A percentile compares a stretch with the other conserved stretches of the same genome.
These are phyloP conservation scores for Cynoglossus semilaevis DNA, from an alignment of 2,113 vertebrate genomes.

Conservation along the genomic window DNA sequence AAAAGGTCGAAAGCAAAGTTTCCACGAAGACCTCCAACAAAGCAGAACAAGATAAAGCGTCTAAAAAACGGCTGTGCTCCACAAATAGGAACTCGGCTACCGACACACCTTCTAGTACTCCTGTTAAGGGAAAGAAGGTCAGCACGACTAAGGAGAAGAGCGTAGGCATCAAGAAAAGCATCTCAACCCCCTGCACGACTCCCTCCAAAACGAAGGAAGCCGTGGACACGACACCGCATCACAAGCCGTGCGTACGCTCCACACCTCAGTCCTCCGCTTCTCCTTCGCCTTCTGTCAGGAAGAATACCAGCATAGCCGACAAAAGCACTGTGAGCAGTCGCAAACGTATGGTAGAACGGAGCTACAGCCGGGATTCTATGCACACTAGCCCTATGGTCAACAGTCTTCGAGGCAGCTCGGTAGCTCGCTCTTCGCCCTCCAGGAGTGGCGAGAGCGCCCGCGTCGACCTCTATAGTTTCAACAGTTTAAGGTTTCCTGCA, in stretches of 20 bases:
- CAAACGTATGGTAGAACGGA: constrained; percentile 82
- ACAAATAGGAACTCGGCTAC: constrained; percentile 74
- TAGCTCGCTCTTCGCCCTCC: constrained; percentile 71
- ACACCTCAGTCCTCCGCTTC: constrained; percentile 74
- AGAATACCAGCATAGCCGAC: constrained; percentile 61
- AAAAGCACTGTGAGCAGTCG: constrained; percentile 71
- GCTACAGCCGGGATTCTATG: constrained; percentile 84
- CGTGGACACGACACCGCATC: constrained; percentile 68
- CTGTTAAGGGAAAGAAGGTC: constrained; percentile 75
- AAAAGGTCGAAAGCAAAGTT: constrained; percentile 72
- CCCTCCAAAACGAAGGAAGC: constrained; percentile 79
- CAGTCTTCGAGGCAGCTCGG: constrained; percentile 68
- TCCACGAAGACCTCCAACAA: constrained; percentile 75
- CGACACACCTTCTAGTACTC: constrained; percentile 74
- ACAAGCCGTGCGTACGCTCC: constrained; percentile 76
- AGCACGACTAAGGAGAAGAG: constrained; percentile 75
- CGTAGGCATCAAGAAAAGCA: constrained; percentile 74
- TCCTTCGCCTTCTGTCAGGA: constrained; percentile 76
- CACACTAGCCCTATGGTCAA: constrained; percentile 83
- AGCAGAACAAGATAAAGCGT: constrained; percentile 79
- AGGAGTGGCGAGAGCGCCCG: constrained; percentile 66
- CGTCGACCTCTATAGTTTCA: constrained; percentile 43
- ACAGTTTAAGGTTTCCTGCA: background rate
- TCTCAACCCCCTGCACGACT: constrained; percentile 72
- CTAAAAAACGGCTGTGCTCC: constrained; percentile 83